These are phyloP conservation scores for Planococcus citri DNA, from an alignment of 1,140 invertebrate species.

Conservation along the genomic window DNA sequence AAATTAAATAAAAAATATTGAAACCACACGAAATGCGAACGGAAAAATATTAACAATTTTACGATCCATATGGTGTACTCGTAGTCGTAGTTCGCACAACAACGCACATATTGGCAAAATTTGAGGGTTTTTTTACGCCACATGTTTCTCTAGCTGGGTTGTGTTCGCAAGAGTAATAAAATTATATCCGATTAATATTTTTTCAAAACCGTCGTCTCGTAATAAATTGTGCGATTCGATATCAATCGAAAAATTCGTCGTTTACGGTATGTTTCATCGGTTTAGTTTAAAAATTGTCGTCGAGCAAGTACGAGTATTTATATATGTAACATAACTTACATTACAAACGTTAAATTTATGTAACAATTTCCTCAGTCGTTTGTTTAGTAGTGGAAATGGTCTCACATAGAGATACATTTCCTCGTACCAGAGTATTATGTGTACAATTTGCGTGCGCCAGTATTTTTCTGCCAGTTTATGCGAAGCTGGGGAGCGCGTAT, in stretches of 20 bases:
- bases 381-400: neutral
- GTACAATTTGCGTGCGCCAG: neutral
- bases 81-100: no score
- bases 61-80: neutral
- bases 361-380: neutral
- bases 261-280: no score
- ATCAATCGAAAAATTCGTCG: no score
- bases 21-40: no score
- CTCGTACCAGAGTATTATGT: neutral
- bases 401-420: neutral
- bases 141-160: neutral
- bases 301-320: no score
- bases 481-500: no score
- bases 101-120: neutral
- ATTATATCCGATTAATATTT: neutral
- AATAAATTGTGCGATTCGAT: no score
- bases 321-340: neutral
- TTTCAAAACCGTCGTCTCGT: neutral
- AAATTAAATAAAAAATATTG: slow-evolving; percentile 5
- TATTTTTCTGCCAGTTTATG: neutral
- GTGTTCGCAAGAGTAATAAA: neutral
- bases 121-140: slow-evolving; percentile 1
- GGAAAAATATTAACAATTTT: slow-evolving; percentile 3
- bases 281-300: no score
- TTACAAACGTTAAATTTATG: neutral